phyloP scores from a whole-genome alignment of 2,113 vertebrate genomes.

The Sapajus apella region DNA sequence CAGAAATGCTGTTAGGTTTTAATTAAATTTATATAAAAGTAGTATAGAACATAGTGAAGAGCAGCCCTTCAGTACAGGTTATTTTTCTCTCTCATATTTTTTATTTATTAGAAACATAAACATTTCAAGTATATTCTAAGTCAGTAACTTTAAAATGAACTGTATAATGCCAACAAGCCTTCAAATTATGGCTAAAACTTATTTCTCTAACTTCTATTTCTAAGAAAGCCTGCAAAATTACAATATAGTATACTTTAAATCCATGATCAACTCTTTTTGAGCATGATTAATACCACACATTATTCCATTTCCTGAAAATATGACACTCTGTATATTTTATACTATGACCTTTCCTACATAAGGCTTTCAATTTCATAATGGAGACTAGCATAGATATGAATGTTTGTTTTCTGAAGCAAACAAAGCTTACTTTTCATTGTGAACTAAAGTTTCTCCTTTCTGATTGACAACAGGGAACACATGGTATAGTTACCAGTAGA shows the following conservation, averaged over 20 bases:
- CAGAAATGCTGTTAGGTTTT: neutral
- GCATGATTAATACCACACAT: neutral
- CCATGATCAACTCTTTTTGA: neutral
- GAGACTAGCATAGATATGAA: neutral
- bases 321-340: neutral
- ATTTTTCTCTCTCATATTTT: neutral
- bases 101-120: neutral
- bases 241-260: neutral
- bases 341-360: neutral
- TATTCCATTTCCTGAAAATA: constrained; percentile 21
- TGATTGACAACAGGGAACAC: neutral
- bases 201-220: neutral
- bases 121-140: neutral
- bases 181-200: neutral
- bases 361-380: neutral
- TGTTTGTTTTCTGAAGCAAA: neutral
- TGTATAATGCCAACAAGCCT: neutral
- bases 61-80: neutral
- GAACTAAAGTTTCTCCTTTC: constrained; percentile 40
- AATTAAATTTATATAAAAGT: constrained; percentile 23
- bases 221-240: neutral
- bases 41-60: neutral
- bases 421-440: constrained; percentile 5
- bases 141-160: neutral
- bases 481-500: constrained; percentile 46